These are phyloP conservation scores for Euplagia quadripunctaria DNA, from an alignment of 2,888 invertebrate genomes.

Conservation along the genomic window DNA sequence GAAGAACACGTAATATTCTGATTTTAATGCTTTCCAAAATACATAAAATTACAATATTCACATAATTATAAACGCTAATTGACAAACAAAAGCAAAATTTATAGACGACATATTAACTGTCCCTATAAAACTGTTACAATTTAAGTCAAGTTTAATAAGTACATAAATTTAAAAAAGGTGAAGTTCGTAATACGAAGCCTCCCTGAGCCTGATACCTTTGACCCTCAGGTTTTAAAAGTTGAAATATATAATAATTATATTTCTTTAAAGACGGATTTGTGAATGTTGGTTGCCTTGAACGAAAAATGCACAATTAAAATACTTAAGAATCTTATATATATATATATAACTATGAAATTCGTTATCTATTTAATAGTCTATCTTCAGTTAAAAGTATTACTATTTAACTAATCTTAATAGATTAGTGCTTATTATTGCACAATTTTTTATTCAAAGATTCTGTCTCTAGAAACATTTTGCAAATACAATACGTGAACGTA, in stretches of 20 bases:
- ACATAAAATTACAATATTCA: neutral
- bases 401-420: neutral
- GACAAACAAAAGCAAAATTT: neutral
- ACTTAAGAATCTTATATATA: neutral
- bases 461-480: neutral
- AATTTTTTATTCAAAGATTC: too few relatives aligned
- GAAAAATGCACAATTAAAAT: neutral
- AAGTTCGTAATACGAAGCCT: conserved; percentile 30
- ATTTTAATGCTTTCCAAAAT: neutral
- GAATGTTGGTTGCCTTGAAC: neutral
- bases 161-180: conserved; percentile 39
- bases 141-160: conserved; percentile 24
- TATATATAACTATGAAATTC: neutral
- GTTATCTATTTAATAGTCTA: too few relatives aligned
- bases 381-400: neutral
- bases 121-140: conserved; percentile 9
- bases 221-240: conserved; percentile 23
- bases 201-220: conserved; percentile 16
- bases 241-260: conserved; percentile 10
- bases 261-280: neutral
- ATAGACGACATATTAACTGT: neutral
- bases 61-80: neutral
- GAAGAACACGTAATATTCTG: too few relatives aligned
- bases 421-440: too few relatives aligned
- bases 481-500: neutral